Conservation (phyloP, 2,113 vertebrate genomes). For the Semicossyphus pulcher region DNA sequence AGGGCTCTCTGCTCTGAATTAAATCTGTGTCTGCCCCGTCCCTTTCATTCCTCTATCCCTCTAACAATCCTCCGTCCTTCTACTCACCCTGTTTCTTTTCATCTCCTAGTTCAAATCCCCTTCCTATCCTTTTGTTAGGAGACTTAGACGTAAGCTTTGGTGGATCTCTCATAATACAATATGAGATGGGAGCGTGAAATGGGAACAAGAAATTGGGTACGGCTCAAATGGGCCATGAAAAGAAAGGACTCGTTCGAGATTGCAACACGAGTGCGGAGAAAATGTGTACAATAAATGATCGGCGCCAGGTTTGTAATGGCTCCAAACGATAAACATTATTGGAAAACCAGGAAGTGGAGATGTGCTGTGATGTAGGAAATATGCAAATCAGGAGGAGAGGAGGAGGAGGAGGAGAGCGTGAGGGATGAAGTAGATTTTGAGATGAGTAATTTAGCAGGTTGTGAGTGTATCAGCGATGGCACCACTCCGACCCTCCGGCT, state of each 20-base stretch:
- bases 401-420: neutral
- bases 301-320: conserved; percentile 28
- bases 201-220: conserved; percentile 61
- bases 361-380: neutral
- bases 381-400: conserved; percentile 1
- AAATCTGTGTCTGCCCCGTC: conserved; percentile 41
- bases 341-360: conserved; percentile 18
- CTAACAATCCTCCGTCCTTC: conserved; percentile 26
- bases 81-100: conserved; percentile 33
- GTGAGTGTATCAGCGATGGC: conserved; percentile 7
- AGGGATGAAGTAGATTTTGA: conserved; percentile 35
- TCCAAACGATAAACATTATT: conserved; percentile 25
- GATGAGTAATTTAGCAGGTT: conserved; percentile 43
- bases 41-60: conserved; percentile 50
- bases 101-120: conserved; percentile 41
- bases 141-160: conserved; percentile 55
- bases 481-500: conserved; percentile 41
- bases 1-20: conserved; percentile 56
- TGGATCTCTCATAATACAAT: conserved; percentile 60
- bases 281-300: conserved; percentile 37
- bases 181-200: conserved; percentile 61
- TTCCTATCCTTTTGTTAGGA: conserved; percentile 30
- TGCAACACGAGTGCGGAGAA: conserved; percentile 17
- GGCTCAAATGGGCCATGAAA: conserved; percentile 72
- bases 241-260: conserved; percentile 44